Base-by-base conservation (phyloP, 2,113 vertebrate species). In the Strix aluco region DNA sequence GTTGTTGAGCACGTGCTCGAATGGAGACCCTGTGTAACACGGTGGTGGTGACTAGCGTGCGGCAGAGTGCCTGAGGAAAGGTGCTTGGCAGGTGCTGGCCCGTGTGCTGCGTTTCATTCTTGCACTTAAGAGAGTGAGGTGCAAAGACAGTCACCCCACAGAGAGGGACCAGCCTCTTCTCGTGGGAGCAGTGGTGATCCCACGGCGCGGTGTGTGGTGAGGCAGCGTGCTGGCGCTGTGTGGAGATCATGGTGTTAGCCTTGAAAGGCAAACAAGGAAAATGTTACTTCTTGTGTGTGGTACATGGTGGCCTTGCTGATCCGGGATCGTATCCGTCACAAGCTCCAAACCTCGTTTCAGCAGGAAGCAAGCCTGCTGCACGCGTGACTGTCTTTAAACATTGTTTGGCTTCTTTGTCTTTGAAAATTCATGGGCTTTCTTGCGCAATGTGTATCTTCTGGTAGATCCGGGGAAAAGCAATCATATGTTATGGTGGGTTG, bases 201-300 rank as follows among this genome's bases (percentile, higher is more conserved):
- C n/a, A 0, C 22, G 23, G 78, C 3, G 2, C 0, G 7, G 4
- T 3, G 32, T 36, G 30, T 1, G 4, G 49, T 1, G 2, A 49
- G 65, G 71, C 46, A 16, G 15, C 3, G 1, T 29, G 59, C 38
- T 27, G 70, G 47, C 2, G 1, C 67, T 19, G 18, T 2, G 21
- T 1, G 25, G 44, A 16, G 7, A 10, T 29, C 16, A 19, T 13
- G 74, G 49, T 11, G 9, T 49, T 25, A 5, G 62, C 9, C 46
- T 58, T 16, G n/a, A 34, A 63, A 63, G n/a, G 52, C 77, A 59
- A 94, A 88, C 83, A 55, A 84, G 86, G 91, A 58, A 80, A 65
- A 44, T 4, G 23, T 36, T 27, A 21, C 11, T 91, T 54, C 16
- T 6, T 9, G 9, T 32, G 34, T 38, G 30, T 0, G 7, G 57